Evolutionary conservation across 1,140 invertebrate species (phyloP).

Genomic region (Oppia nitens): DNA sequence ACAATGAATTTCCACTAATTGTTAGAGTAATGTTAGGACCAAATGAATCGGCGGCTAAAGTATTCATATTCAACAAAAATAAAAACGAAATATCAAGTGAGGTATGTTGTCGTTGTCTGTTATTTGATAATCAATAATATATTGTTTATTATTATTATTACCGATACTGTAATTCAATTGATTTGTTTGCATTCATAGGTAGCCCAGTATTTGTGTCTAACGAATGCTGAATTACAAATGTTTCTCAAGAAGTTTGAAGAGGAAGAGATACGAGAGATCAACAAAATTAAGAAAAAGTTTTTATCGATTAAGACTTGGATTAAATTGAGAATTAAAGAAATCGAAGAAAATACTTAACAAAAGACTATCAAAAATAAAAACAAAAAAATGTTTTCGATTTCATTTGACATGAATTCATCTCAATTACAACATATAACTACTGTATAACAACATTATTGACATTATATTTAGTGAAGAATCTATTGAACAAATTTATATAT

Average conservation of each 20-base stretch:
- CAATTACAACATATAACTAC: no score
- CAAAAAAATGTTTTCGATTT: no score
- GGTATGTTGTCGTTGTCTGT: constrained; percentile 11
- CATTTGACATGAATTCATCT: no score
- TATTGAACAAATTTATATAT: no score
- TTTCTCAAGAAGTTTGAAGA: constrained; percentile 57
- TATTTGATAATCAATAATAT: no score
- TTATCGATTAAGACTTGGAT: constrained; percentile 6
- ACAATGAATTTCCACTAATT: constrained; percentile 60
- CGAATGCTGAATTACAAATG: constrained; percentile 52
- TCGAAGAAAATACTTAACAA: no score
- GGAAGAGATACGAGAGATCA: constrained; percentile 53
- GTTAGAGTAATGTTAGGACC: constrained; percentile 57
- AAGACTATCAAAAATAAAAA: no score
- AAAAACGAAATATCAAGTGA: constrained; percentile 41
- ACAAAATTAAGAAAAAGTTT: constrained; percentile 51
- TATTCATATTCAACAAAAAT: constrained; percentile 59
- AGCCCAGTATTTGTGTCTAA: constrained; percentile 64
- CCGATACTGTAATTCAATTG: constrained; percentile 15
- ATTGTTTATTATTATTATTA: background rate
- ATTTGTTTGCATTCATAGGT: constrained; percentile 36
- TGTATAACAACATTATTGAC: no score
- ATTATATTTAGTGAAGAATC: no score
- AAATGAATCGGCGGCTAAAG: constrained; percentile 57
- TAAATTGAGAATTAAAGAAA: background rate